These are phyloP conservation scores for Ormia ochracea DNA, from an alignment of 2,888 invertebrate species.

Conservation along the genomic window DNA sequence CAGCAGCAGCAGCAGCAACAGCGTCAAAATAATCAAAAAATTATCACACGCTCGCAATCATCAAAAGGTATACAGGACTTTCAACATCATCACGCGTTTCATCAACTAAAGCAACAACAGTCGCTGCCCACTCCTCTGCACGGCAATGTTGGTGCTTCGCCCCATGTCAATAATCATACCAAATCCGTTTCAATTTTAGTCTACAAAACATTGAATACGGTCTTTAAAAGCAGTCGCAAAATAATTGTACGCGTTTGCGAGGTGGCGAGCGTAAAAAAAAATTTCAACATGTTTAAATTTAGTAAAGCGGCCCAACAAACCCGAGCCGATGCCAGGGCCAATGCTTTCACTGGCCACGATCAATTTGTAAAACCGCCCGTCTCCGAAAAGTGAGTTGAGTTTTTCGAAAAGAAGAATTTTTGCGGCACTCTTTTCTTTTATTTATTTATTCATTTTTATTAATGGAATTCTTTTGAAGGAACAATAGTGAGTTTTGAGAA, in stretches of 20 bases:
- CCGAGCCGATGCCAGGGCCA: slow-evolving; percentile 79
- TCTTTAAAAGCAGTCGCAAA: slow-evolving; percentile 77
- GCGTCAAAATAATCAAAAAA: slow-evolving; percentile 66
- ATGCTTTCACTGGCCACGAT: slow-evolving; percentile 88
- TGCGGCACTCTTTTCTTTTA: too few species aligned
- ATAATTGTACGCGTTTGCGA: slow-evolving; percentile 77
- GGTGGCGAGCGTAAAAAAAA: slow-evolving; percentile 76
- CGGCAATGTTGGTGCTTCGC: slow-evolving; percentile 62
- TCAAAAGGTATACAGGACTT: slow-evolving; percentile 70
- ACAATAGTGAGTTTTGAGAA: neutral
- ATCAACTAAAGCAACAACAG: slow-evolving; percentile 73
- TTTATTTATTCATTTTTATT: too few species aligned
- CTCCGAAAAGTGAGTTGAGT: slow-evolving; percentile 76
- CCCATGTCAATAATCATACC: slow-evolving; percentile 65
- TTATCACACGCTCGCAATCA: slow-evolving; percentile 73
- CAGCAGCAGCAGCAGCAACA: slow-evolving; percentile 14
- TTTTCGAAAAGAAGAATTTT: neutral
- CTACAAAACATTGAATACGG: slow-evolving; percentile 77
- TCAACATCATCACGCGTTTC: slow-evolving; percentile 68
- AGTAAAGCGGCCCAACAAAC: slow-evolving; percentile 74
- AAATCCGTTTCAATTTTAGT: slow-evolving; percentile 77
- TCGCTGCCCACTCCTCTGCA: slow-evolving; percentile 71
- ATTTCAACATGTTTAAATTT: slow-evolving; percentile 85
- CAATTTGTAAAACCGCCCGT: slow-evolving; percentile 85
- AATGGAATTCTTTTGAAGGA: neutral